Base-by-base conservation (phyloP, 2,888 invertebrate genomes). In the Anarsia innoxiella region DNA sequence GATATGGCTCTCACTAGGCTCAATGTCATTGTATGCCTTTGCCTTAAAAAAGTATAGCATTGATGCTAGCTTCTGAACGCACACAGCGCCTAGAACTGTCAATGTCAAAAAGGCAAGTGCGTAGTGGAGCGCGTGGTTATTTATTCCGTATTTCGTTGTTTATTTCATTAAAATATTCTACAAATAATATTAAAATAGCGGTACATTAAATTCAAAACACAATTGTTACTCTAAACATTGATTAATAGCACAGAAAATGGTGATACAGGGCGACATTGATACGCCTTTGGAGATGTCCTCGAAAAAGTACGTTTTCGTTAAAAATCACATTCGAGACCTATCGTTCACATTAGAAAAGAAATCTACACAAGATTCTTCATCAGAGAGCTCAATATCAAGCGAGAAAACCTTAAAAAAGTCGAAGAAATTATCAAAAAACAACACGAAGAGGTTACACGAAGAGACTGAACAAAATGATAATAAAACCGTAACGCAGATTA, bases 321-420 rank as follows among this genome's bases (percentile, higher is more conserved):
- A 66, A 44, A 68, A 70, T 44, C 68, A 69, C 41, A 69, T 70
- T 6, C 54, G 61, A 19, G 65, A 68, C 47, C 43, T 62, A 9
- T 39, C 35, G 11, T 45, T 36, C 15, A 48, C 48, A 16, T 26
- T 36, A 23, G 15, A 33, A 39, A 26, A 44, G 40, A 40, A 46
- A 35, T 19, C 40, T 12, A 14, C 33, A 36, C 23, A 31, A 23
- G 23, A 36, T 15, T 39, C n/a, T 2, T 9, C 5, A 8, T 45
- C n/a, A 6, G 44, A 44, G 9, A 54, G 41, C 36, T 32, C 23
- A 2, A 8, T n/a, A n/a, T 11, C 16, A 14, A 15, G 11, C 27
- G 26, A 27, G 4, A 12, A 28, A 28, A 12, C 12, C 11, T 23
- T 10, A 41, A 46, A 43, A 41, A 42, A 12, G 12, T 8, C 25